These are phyloP conservation scores for Aphyosemion australe DNA, from an alignment of 2,113 vertebrate species.

Conservation along the genomic window DNA sequence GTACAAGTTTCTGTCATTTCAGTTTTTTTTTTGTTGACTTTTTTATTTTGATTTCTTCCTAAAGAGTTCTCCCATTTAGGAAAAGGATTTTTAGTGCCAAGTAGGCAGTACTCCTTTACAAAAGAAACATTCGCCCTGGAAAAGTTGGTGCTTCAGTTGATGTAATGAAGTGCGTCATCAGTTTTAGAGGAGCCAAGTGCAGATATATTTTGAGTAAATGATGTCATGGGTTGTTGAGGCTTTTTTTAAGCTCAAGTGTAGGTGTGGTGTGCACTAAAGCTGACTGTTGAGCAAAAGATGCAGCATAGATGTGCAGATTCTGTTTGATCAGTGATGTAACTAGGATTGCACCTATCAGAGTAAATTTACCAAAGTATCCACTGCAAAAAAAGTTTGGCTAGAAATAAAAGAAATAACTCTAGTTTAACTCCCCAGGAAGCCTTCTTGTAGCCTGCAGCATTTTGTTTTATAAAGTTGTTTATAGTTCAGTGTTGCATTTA, in stretches of 20 bases:
- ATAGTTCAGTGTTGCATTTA: neutral
- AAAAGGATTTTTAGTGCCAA: neutral
- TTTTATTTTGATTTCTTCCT: neutral
- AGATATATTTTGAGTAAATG: constrained; percentile 31
- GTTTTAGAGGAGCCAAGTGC: constrained; percentile 6
- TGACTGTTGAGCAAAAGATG: constrained; percentile 12
- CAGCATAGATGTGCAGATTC: constrained; percentile 1
- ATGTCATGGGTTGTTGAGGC: constrained; percentile 13
- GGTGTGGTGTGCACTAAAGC: constrained; percentile 28
- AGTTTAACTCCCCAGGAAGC: neutral
- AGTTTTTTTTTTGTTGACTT: neutral
- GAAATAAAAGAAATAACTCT: neutral
- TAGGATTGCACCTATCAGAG: neutral
- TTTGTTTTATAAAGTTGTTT: neutral
- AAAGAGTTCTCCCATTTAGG: neutral
- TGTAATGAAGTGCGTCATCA: constrained; percentile 21
- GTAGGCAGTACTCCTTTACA: neutral
- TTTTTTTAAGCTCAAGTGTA: too few relatives aligned
- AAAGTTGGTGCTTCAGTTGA: neutral
- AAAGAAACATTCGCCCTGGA: neutral
- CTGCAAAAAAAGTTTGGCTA: neutral
- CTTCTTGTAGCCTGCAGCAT: neutral
- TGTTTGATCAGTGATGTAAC: constrained; percentile 8
- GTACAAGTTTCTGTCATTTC: constrained; percentile 7
- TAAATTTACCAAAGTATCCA: too few relatives aligned